Evolutionary conservation across 2,113 vertebrate genomes (phyloP).

Genomic region (Rhizomys pruinosus): DNA sequence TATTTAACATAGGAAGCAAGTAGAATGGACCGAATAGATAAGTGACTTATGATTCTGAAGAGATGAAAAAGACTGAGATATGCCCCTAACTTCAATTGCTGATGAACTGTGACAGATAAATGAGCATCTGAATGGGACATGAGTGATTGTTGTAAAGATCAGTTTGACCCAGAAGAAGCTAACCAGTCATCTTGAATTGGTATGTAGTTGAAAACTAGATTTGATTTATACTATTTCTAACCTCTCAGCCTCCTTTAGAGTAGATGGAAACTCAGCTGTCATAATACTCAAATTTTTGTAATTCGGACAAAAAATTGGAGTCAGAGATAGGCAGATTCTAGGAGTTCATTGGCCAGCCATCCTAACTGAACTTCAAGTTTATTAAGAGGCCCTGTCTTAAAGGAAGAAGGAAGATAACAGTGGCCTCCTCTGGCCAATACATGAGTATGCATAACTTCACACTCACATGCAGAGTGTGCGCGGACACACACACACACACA

Average conservation of each 20-base stretch:
- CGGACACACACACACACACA: neutral
- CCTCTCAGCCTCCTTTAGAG: slow-evolving; percentile 60
- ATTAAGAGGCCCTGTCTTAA: neutral
- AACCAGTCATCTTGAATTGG: slow-evolving; percentile 48
- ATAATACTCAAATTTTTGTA: slow-evolving; percentile 62
- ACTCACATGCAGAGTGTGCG: neutral
- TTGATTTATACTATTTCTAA: slow-evolving; percentile 67
- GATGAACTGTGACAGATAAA: neutral
- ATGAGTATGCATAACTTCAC: too few species aligned
- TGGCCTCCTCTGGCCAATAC: too few species aligned
- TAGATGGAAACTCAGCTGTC: slow-evolving; percentile 58
- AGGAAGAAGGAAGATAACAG: neutral
- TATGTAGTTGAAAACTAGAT: slow-evolving; percentile 37
- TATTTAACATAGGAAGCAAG: slow-evolving; percentile 47
- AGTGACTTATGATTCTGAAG: slow-evolving; percentile 58
- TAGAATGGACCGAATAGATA: slow-evolving; percentile 38
- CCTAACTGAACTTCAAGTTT: neutral
- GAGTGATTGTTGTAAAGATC: slow-evolving; percentile 48
- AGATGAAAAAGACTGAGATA: slow-evolving; percentile 26
- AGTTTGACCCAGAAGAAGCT: slow-evolving; percentile 13
- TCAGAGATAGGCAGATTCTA: neutral
- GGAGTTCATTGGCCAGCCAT: neutral
- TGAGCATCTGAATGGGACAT: neutral
- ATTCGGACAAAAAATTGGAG: slow-evolving; percentile 54
- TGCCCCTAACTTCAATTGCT: neutral